phyloP scores from a whole-genome alignment of 2,797 vertebrate species.

The Merluccius polli region DNA sequence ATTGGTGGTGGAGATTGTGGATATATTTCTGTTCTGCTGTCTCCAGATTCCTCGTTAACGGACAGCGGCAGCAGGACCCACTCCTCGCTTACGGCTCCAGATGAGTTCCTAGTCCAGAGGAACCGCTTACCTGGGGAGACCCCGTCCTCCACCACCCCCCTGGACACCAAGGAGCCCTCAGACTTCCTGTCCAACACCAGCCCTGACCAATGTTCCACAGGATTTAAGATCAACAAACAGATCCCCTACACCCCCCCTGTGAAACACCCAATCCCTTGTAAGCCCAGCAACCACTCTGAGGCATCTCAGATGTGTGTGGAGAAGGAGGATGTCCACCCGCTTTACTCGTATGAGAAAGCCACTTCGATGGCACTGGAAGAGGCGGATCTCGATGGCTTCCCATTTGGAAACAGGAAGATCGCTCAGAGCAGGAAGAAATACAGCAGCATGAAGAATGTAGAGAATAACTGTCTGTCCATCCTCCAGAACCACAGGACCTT shows the following conservation, averaged over 20 bases:
- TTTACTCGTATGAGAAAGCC: constrained; percentile 79
- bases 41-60: constrained; percentile 88
- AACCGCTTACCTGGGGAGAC: constrained; percentile 88
- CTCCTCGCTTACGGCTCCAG: constrained; percentile 85
- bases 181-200: constrained; percentile 81
- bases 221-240: constrained; percentile 86
- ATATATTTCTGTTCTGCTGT: constrained; percentile 26
- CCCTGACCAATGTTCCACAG: constrained; percentile 81
- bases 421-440: constrained; percentile 84
- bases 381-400: constrained; percentile 78
- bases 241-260: constrained; percentile 81
- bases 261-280: constrained; percentile 84
- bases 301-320: constrained; percentile 75
- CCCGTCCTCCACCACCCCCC: constrained; percentile 81
- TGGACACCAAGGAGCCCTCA: constrained; percentile 81
- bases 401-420: constrained; percentile 78
- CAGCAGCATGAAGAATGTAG: constrained; percentile 83
- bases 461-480: constrained; percentile 77
- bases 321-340: constrained; percentile 75
- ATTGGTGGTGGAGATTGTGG: neutral
- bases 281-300: constrained; percentile 75
- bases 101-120: constrained; percentile 85
- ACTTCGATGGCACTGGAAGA: constrained; percentile 69
- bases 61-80: constrained; percentile 90
- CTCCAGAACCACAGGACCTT: constrained; percentile 73